Percentiles rank a stretch among this genome's conserved stretches.
Evolutionary conservation across 2,888 invertebrate species (phyloP).

Genomic region (Theretra japonica): DNA sequence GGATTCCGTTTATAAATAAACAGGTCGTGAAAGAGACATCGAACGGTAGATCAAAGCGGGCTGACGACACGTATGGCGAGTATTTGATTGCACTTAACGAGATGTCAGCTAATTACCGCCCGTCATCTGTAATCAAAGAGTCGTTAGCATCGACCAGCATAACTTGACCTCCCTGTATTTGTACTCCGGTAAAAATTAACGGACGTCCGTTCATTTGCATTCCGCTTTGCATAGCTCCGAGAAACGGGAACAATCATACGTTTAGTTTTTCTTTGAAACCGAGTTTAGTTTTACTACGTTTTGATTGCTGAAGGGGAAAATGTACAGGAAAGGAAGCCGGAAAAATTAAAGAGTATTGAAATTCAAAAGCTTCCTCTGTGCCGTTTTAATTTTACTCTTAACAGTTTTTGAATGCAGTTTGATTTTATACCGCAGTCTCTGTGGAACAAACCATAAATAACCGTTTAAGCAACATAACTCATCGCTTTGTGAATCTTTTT

Average conservation of each 20-base stretch:
- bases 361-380: constrained; percentile 14
- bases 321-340: constrained; percentile 4
- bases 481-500: neutral
- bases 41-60: constrained; percentile 3
- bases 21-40: constrained; percentile 5
- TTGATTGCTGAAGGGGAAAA: constrained; percentile 26
- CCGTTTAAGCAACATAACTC: neutral
- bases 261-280: constrained; percentile 27
- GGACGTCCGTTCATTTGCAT: constrained; percentile 11
- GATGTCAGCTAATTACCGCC: constrained; percentile 34
- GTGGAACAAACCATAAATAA: neutral
- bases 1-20: neutral
- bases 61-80: constrained; percentile 1
- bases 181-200: constrained; percentile 14
- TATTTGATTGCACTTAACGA: constrained; percentile 32
- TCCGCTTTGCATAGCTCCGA: constrained; percentile 12
- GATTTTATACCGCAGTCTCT: neutral
- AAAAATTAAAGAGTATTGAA: constrained; percentile 17
- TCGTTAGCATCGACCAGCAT: constrained; percentile 32
- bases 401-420: neutral
- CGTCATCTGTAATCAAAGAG: constrained; percentile 37
- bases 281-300: constrained; percentile 11
- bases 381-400: neutral
- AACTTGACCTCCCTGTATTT: neutral
- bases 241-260: constrained; percentile 23